Base-by-base conservation (phyloP, 1,140 invertebrate species). In the Drosophila nikananu region DNA sequence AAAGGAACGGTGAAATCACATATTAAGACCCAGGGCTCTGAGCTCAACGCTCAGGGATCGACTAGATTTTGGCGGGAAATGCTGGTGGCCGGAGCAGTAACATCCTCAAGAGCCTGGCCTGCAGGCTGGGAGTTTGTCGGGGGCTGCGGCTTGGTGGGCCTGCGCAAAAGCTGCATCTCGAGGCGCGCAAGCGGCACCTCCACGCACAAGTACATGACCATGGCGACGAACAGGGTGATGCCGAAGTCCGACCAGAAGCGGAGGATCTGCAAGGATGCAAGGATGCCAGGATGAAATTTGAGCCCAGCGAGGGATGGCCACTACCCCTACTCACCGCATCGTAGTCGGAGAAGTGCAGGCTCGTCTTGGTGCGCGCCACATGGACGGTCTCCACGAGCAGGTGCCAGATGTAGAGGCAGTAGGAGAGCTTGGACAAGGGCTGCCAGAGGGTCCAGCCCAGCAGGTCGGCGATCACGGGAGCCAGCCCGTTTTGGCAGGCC, bases 401-500 rank as follows among this genome's bases (percentile, higher is more conserved):
- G 76, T 95, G 94, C 52, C 94, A 91, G 9, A 95, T 77, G 77
- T 94, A 95, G 77, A 95, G 94, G 19, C 93, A 94, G 61, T 94
- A 95, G 1, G 94, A 94, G 0, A 95, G 75, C 60, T 93, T 92
- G 19, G 93, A 93, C 0, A 94, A 80, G 1, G 94, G 79, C 77
- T 95, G 94, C 94, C 94, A 95, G 32, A 94, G 75, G 30, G 81
- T 63, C 65, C 93, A 84, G n/a, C 93, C 93, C 8, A 95, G 63
- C 25, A 95, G 91, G 80, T 91, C 93, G 54, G 94, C 94, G 9
- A 94, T 80, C 9, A 93, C 91, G 55, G 94, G 96, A 70, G 95
- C 96, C 83, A 95, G 94, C 15, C 95, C 95, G 49, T 94, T 93
- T 6, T 94, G 92, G 77, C 96, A 96, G 0, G 95, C 95, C 73